Conservation (phyloP, 2,113 vertebrate genomes). For the Willisornis vidua region DNA sequence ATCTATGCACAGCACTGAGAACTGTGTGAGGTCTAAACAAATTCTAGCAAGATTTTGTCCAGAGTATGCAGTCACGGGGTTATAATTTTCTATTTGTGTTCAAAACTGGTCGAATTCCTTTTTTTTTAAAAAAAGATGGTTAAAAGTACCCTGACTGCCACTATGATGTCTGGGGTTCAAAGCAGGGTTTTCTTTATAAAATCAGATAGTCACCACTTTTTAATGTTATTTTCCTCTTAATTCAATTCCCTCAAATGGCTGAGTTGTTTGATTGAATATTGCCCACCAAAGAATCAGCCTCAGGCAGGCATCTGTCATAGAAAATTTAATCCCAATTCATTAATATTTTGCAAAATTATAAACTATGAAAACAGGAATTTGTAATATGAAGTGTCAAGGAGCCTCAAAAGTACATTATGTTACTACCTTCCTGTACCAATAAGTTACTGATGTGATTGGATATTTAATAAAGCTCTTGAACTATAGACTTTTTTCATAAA, state of each 20-base stretch:
- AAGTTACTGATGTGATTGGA: neutral
- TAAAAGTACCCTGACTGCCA: neutral
- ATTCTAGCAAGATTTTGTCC: neutral
- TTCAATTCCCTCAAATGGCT: neutral
- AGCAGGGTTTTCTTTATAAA: neutral
- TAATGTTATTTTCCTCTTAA: neutral
- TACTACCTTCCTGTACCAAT: neutral
- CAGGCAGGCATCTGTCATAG: constrained; percentile 12
- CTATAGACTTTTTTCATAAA: neutral
- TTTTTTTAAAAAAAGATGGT: neutral
- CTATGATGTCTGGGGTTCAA: neutral
- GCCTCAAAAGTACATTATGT: neutral
- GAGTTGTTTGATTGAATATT: constrained; percentile 4
- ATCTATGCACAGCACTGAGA: neutral
- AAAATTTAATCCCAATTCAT: constrained; percentile 7
- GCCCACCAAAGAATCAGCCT: constrained; percentile 5
- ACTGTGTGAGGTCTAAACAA: neutral
- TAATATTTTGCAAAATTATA: constrained; percentile 30
- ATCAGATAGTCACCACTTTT: neutral
- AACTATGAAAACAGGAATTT: neutral
- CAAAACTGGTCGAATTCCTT: neutral
- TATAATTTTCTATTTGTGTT: neutral
- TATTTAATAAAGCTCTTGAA: neutral
- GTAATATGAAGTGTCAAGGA: neutral
- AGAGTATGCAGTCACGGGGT: neutral